These are phyloP conservation scores for Panopea generosa DNA, from an alignment of 2,888 invertebrate species.

Conservation along the genomic window DNA sequence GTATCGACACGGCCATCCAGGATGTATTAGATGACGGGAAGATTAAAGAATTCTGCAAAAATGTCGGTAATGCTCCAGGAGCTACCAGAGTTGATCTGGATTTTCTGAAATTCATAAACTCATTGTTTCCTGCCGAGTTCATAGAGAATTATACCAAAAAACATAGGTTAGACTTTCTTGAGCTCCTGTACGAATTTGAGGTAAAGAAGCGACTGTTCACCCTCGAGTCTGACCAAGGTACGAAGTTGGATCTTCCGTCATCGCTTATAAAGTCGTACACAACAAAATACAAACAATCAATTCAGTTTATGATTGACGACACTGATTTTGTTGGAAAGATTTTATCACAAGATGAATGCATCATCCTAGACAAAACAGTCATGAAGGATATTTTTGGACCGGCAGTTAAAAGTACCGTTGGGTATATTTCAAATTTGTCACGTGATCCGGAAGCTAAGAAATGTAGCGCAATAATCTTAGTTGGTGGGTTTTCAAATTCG, in stretches of 20 bases:
- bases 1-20: constrained; percentile 63
- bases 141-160: constrained; percentile 66
- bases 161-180: constrained; percentile 57
- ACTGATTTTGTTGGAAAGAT: constrained; percentile 58
- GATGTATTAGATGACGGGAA: constrained; percentile 56
- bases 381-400: constrained; percentile 65
- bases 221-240: constrained; percentile 43
- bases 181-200: constrained; percentile 69
- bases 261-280: constrained; percentile 52
- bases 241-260: constrained; percentile 35
- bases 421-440: constrained; percentile 57
- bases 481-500: constrained; percentile 58
- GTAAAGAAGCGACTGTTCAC: constrained; percentile 63
- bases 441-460: constrained; percentile 61
- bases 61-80: constrained; percentile 60
- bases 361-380: constrained; percentile 54
- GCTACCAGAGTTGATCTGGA: constrained; percentile 65
- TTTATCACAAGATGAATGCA: constrained; percentile 42
- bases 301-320: constrained; percentile 60
- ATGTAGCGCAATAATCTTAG: constrained; percentile 56
- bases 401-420: constrained; percentile 59
- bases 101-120: constrained; percentile 63
- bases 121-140: constrained; percentile 60
- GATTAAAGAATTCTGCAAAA: constrained; percentile 58
- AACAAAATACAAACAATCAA: constrained; percentile 51